Evolutionary conservation across 2,888 invertebrate genomes (phyloP).

Genomic region (Sipha maydis): DNA sequence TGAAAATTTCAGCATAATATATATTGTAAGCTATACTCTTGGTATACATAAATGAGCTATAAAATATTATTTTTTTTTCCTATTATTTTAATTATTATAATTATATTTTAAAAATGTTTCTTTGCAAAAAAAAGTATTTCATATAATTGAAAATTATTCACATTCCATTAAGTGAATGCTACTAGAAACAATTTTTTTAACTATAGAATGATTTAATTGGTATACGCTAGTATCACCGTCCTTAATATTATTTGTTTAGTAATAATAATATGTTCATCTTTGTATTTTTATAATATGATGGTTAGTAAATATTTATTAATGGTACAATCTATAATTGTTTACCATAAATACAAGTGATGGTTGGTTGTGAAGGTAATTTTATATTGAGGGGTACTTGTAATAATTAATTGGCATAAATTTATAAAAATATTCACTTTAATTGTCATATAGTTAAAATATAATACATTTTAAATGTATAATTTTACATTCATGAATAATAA

Average conservation of each 20-base stretch:
- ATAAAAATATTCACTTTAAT: constrained; percentile 16
- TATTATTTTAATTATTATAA: not conserved
- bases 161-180: too few relatives aligned
- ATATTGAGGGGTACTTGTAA: constrained; percentile 30
- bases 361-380: constrained; percentile 57
- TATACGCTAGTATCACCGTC: constrained; percentile 6
- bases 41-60: not conserved
- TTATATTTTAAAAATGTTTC: not conserved
- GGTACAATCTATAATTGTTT: constrained; percentile 1
- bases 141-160: not conserved
- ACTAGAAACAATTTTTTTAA: constrained; percentile 1
- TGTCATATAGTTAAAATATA: not conserved
- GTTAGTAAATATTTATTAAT: constrained; percentile 14
- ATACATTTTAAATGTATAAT: not conserved
- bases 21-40: not conserved
- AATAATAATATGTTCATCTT: not conserved
- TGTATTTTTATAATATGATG: constrained; percentile 41
- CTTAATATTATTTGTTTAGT: constrained; percentile 13
- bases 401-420: constrained; percentile 4
- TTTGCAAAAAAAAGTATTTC: not conserved
- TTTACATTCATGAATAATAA: not conserved
- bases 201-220: not conserved
- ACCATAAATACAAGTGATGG: constrained; percentile 26
- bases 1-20: not conserved
- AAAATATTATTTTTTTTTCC: not conserved